These are phyloP conservation scores for Gymnopithys bicolor DNA, from an alignment of 2,797 vertebrate genomes.

Conservation along the genomic window DNA sequence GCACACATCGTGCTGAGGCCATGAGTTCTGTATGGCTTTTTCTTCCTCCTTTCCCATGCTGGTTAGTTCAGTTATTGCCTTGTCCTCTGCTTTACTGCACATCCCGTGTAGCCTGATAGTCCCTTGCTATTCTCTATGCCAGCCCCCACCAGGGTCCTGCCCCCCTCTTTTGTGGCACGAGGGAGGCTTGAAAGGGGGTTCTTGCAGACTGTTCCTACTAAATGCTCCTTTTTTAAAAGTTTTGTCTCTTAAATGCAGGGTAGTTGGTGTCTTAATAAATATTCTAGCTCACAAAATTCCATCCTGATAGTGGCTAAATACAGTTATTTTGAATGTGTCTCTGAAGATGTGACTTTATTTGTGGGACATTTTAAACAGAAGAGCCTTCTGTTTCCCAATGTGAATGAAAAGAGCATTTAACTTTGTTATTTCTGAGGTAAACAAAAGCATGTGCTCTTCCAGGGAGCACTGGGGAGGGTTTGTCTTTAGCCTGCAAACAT, in stretches of 20 bases:
- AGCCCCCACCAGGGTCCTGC: neutral
- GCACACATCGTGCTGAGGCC: neutral
- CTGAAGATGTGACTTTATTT: neutral
- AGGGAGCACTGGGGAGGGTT: neutral
- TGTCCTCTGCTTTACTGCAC: neutral
- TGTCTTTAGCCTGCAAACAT: neutral
- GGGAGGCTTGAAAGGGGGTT: neutral
- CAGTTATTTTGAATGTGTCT: neutral
- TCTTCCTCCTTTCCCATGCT: slow-evolving; percentile 4
- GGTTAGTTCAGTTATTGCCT: neutral
- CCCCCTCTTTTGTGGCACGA: neutral
- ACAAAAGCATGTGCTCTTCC: neutral
- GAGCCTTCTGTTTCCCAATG: neutral
- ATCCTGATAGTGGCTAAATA: neutral
- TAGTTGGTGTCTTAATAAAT: neutral
- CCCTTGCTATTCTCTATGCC: accelerated
- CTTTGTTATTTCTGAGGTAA: neutral
- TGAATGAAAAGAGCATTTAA: neutral
- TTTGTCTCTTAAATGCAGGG: neutral
- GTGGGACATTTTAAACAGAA: neutral
- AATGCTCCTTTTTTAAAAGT: neutral
- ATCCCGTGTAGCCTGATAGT: neutral
- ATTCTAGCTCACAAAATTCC: neutral
- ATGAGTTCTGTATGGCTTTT: neutral
- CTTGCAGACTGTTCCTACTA: neutral